Base-by-base conservation (phyloP, 2,113 vertebrate species). In the Melanotaenia duboulayi region DNA sequence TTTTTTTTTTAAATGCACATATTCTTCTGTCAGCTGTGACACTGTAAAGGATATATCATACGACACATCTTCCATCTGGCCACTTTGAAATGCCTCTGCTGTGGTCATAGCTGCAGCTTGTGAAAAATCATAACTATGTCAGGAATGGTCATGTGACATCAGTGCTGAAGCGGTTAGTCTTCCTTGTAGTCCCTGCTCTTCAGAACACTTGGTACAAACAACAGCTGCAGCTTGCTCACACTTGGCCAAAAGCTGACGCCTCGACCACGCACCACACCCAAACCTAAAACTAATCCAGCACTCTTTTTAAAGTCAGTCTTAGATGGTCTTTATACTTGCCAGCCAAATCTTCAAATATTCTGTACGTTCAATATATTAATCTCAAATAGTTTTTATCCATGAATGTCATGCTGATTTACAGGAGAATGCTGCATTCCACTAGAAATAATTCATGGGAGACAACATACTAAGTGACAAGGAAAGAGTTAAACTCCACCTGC, bases 121-220 rank as follows among this genome's bases (percentile, higher is more conserved):
- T 83, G 74, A 92, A 89, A 87, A 90, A 80, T 84, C 79, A 59
- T 51, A 90, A 69, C 70, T 83, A 91, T 91, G 87, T 80, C 80
- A 87, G 71, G 88, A 93, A 93, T 85, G 90, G 88, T 89, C 89
- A 91, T 88, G 82, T 91, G 88, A 92, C 87, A 84, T 80, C 59
- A 81, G 70, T 71, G 65, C 61, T 71, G 62, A 74, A 82, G 81
- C 72, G 73, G 78, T 68, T 86, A 71, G 80, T 85, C 65, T 81
- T 81, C 74, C 81, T 81, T 57, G 72, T 74, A 71, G 83, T 71
- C 83, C 44, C 48, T 22, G 73, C 81, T 81, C 74, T 76, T 84
- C 75, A 78, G 74, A 72, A 69, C 71, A 82, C 81, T 85, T 70
- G 88, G 81, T 89, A 90, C 90, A 94, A 94, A 93, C 93, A 94